Conservation (phyloP, 2,113 vertebrate species). For the Onychostoma macrolepis region DNA sequence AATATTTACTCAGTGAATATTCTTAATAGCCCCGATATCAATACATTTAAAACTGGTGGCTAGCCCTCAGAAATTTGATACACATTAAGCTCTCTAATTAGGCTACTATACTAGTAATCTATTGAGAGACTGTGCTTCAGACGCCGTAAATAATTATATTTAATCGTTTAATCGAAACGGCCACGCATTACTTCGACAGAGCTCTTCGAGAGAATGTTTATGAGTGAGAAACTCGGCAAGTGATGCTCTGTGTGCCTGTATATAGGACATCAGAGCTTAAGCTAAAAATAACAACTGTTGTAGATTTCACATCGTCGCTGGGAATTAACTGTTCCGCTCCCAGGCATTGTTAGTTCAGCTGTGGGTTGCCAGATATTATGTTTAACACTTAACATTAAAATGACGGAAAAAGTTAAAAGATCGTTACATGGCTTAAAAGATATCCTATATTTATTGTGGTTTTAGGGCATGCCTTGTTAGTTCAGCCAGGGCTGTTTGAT, state of each 20-base stretch:
- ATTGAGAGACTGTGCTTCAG: not conserved
- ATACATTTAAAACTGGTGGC: not conserved
- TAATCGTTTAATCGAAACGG: slow-evolving; percentile 38
- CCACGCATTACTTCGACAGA: slow-evolving; percentile 12
- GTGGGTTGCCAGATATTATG: slow-evolving; percentile 13
- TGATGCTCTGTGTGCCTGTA: slow-evolving; percentile 45
- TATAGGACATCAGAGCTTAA: slow-evolving; percentile 62
- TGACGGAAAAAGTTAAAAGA: not conserved
- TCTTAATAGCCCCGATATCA: not conserved
- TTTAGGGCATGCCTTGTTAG: not conserved
- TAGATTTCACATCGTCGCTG: slow-evolving; percentile 47
- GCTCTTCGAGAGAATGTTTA: slow-evolving; percentile 21
- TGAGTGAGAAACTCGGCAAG: slow-evolving; percentile 33
- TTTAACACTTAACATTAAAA: not conserved
- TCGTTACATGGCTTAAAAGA: not conserved
- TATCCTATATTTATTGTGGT: not conserved
- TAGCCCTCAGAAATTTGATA: not conserved
- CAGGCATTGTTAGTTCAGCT: slow-evolving; percentile 5
- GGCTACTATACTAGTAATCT: not conserved
- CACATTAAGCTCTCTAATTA: not conserved
- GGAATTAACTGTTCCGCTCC: slow-evolving; percentile 55
- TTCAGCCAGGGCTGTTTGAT: not conserved
- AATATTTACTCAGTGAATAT: not conserved
- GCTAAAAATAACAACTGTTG: slow-evolving; percentile 64
- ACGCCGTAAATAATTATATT: not conserved